phyloP scores from a whole-genome alignment of 2,888 invertebrate species.

The Torymus texanus region DNA sequence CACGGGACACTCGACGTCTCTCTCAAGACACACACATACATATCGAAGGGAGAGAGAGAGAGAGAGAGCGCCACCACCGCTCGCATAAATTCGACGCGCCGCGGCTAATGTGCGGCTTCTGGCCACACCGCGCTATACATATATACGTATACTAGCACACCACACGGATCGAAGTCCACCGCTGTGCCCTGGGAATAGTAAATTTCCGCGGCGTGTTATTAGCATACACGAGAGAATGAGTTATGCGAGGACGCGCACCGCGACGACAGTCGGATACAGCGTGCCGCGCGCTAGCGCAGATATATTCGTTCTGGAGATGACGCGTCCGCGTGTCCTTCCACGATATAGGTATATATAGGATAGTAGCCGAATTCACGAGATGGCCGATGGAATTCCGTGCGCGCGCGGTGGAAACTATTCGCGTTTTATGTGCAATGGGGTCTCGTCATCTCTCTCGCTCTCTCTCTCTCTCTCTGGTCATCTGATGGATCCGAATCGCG shows the following conservation, averaged over 20 bases:
- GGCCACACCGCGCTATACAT: conserved; percentile 26
- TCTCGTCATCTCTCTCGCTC: not conserved
- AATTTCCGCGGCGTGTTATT: conserved; percentile 68
- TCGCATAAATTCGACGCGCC: conserved; percentile 36
- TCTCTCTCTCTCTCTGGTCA: not conserved
- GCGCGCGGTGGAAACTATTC: not conserved
- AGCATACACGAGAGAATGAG: conserved; percentile 72
- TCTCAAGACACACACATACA: conserved; percentile 2
- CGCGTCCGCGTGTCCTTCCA: conserved; percentile 21
- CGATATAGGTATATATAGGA: no score
- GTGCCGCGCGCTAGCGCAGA: not conserved
- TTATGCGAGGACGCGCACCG: conserved; percentile 63
- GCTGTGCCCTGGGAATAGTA: conserved; percentile 65
- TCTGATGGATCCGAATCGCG: conserved; percentile 27
- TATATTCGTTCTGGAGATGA: conserved; percentile 22
- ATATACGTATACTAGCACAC: no score
- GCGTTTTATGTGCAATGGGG: conserved; percentile 38
- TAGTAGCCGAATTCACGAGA: not conserved
- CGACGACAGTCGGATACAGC: conserved; percentile 44
- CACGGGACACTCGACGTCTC: conserved; percentile 2
- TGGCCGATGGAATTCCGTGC: not conserved
- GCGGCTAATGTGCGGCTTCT: conserved; percentile 49
- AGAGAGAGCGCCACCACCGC: not conserved
- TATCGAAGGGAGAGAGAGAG: not conserved
- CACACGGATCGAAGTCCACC: conserved; percentile 40